phyloP scores from a whole-genome alignment of 1,140 invertebrate species.

The Pogonognathellus flavescens region DNA sequence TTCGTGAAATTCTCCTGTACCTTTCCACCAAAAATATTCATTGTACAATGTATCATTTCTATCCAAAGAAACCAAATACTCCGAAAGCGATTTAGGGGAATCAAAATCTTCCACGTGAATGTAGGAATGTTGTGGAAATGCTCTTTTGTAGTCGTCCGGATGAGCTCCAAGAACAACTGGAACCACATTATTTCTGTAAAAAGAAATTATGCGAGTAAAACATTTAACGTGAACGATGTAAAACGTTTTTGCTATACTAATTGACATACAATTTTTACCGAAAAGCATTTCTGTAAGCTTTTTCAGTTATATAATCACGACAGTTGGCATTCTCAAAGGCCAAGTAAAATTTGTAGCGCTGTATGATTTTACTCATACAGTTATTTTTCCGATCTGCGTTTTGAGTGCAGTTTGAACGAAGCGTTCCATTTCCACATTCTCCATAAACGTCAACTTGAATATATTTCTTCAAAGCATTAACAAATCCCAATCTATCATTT shows the following conservation, averaged over 20 bases:
- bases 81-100: conserved; percentile 72
- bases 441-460: conserved; percentile 81
- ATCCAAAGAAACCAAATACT: conserved; percentile 72
- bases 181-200: conserved; percentile 71
- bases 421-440: conserved; percentile 74
- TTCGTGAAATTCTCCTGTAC: conserved; percentile 59
- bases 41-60: conserved; percentile 67
- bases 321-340: conserved; percentile 98
- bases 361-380: neutral
- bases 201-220: neutral
- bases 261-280: conserved; percentile 70
- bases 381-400: conserved; percentile 70
- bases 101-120: conserved; percentile 75
- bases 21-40: conserved; percentile 69
- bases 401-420: conserved; percentile 70
- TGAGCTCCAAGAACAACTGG: conserved; percentile 80
- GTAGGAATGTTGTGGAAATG: conserved; percentile 78
- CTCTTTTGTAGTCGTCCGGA: conserved; percentile 71
- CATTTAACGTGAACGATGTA: too few species aligned
- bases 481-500: conserved; percentile 74
- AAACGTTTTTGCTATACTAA: neutral
- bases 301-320: conserved; percentile 95
- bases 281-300: conserved; percentile 93
- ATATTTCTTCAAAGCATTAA: conserved; percentile 73
- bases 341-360: conserved; percentile 82